Evolutionary conservation across 2,888 invertebrate genomes (phyloP), one percentile per base, ranked within the genome.

Genomic region (Epiblema foenella): DNA sequence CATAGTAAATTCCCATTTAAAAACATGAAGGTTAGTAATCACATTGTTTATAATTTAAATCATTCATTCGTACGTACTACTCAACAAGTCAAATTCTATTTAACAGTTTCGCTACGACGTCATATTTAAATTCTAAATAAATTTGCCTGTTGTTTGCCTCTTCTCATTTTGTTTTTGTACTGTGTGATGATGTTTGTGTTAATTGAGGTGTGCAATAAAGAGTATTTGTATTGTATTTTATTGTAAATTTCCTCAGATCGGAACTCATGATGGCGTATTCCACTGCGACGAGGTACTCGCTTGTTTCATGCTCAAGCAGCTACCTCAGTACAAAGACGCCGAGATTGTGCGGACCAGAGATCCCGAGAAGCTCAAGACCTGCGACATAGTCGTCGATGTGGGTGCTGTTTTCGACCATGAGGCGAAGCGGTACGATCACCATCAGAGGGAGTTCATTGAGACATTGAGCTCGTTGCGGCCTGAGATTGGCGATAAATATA

Each of bases 241-340:
- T n/a, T n/a, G n/a, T n/a, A n/a, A n/a, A 59, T 51, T 7, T 58
- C 73, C 77, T 2, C 73, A 93, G 93, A 96, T 97, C 73, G 97
- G 96, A 9, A 97, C 97, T 0, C 97, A 97, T 78, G 94, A 95
- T 93, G 98, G 98, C 0, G 94, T 94, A 0, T 99, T 99, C 85
- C 98, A 99, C 88, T 98, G 98, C 82, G 99, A 99, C 84, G 99
- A 99, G 89, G 97, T 96, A 0, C 90, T 99, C n/a, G 99, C 98
- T 0, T 98, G 98, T 86, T 98, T 95, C 83, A 96, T 99, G 96
- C 94, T 99, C 18, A 97, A 96, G 83, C 94, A 95, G 63, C 88
- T 99, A 5, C 97, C 98, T 0, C 94, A 96, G 77, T 99, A 96
- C 86, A 94, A 95, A 80, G 94, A 97, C 89, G 97, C 98, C 0